phyloP scores from a whole-genome alignment of 1,140 invertebrate species.

The Leptonema lineaticorne region DNA sequence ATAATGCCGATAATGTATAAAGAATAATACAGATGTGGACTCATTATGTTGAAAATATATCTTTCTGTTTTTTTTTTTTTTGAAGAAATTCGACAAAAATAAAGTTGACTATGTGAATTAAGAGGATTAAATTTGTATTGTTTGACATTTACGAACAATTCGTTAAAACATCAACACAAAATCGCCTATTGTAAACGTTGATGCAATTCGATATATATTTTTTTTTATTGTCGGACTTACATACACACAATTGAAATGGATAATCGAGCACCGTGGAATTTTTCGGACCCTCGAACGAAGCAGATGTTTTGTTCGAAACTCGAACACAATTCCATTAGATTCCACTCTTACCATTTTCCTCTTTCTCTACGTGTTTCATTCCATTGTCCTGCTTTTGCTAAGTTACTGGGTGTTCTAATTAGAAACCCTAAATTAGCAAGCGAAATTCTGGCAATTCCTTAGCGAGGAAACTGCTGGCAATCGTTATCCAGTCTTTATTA shows the following conservation, averaged over 20 bases:
- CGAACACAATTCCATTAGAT: background rate
- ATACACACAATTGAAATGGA: too few relatives aligned
- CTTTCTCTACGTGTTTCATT: too few relatives aligned
- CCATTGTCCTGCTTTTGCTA: background rate
- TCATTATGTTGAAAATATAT: too few relatives aligned
- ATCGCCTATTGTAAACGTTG: too few relatives aligned
- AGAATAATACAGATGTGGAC: too few relatives aligned
- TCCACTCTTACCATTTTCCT: background rate
- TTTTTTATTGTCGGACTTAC: background rate
- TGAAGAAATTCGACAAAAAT: background rate
- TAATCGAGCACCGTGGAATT: too few relatives aligned
- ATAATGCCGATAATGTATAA: too few relatives aligned
- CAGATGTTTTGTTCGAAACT: conserved; percentile 10
- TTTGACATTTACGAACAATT: too few relatives aligned
- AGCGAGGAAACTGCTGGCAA: conserved; percentile 1
- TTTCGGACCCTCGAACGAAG: background rate
- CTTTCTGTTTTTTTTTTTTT: background rate
- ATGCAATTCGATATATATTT: background rate
- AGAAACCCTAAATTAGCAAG: conserved; percentile 30
- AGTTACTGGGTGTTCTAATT: conserved; percentile 26
- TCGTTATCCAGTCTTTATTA: conserved; percentile 14
- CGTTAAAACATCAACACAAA: too few relatives aligned
- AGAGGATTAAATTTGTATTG: too few relatives aligned
- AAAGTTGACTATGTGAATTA: too few relatives aligned
- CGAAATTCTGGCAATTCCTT: conserved; percentile 22